A percentile compares a stretch with the other conserved stretches of the same genome.
Evolutionary conservation across 1,140 invertebrate genomes (phyloP).

Genomic region (Paraescarpia echinospica): DNA sequence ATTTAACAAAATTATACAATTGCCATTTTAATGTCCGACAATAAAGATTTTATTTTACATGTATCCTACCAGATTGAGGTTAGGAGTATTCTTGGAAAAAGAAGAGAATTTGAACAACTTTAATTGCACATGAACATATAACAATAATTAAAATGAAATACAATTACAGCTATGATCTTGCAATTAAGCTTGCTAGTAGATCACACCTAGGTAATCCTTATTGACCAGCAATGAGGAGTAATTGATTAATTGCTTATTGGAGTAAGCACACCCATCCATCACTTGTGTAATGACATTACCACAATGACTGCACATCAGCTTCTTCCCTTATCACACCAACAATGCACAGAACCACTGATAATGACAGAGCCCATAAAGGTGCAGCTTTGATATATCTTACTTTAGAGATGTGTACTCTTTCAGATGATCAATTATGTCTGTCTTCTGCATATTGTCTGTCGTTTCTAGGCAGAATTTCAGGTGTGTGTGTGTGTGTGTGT

Average conservation of each 20-base stretch:
- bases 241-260: not conserved
- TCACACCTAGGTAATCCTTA: not conserved
- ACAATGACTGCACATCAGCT: not conserved
- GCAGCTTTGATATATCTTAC: not conserved
- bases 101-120: not conserved
- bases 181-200: not conserved
- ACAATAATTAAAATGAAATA: not conserved
- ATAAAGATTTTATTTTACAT: no score
- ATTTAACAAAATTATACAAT: no score
- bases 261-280: not conserved
- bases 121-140: not conserved
- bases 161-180: not conserved
- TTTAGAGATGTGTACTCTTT: not conserved
- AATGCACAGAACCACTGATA: not conserved
- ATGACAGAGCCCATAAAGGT: not conserved
- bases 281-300: not conserved
- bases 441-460: not conserved
- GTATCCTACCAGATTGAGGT: no score
- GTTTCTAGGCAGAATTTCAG: not conserved
- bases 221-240: not conserved
- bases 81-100: no score
- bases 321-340: not conserved
- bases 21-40: no score
- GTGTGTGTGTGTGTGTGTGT: constrained; percentile 3
- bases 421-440: not conserved